These are phyloP conservation scores for Chauna torquata DNA, from an alignment of 2,113 vertebrate genomes.

Conservation along the genomic window DNA sequence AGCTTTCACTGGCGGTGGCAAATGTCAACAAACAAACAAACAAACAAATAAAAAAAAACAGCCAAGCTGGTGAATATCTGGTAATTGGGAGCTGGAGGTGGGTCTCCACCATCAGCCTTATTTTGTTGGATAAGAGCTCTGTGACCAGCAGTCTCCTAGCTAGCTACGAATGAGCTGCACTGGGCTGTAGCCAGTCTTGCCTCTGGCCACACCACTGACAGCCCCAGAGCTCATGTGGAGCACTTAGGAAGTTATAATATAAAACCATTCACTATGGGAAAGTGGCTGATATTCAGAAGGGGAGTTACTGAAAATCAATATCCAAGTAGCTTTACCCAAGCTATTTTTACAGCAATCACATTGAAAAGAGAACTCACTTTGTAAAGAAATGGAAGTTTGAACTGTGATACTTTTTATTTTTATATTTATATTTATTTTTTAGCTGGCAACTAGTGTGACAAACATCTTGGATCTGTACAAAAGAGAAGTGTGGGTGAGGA, in stretches of 20 bases:
- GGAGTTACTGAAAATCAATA: slow-evolving; percentile 19
- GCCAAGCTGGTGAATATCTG: neutral
- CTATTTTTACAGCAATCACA: neutral
- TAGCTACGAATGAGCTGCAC: neutral
- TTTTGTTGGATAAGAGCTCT: neutral
- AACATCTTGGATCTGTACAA: neutral
- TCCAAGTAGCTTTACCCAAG: neutral
- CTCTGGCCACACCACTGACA: neutral
- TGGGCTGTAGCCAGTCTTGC: slow-evolving; percentile 51
- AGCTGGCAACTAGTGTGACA: neutral
- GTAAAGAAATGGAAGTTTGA: neutral
- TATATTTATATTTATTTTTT: neutral
- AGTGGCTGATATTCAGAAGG: neutral
- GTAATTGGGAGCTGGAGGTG: neutral
- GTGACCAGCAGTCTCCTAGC: neutral
- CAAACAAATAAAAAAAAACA: neutral
- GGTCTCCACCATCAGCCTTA: neutral
- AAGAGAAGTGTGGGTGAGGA: neutral
- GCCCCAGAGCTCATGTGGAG: neutral
- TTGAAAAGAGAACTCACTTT: neutral
- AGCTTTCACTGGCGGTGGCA: neutral
- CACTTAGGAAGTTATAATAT: neutral
- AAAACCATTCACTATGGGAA: neutral
- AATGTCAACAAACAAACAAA: too few species aligned
- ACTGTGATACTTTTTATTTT: neutral